phyloP scores from a whole-genome alignment of 2,113 vertebrate genomes.

The Varanus komodoensis region DNA sequence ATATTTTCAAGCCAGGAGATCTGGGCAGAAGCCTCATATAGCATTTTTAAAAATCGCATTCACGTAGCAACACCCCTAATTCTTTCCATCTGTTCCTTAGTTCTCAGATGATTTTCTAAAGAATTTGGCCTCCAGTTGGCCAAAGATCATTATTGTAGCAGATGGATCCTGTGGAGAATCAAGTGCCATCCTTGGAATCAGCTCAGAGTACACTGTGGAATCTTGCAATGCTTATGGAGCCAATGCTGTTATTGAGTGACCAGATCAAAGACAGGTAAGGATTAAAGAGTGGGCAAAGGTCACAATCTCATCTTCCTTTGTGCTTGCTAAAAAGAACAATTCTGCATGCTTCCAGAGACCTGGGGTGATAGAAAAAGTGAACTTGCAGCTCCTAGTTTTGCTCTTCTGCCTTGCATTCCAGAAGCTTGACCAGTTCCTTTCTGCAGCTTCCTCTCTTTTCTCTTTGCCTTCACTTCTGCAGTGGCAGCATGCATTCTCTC shows the following conservation, averaged over 20 bases:
- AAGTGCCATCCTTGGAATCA: conserved; percentile 80
- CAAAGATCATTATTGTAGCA: conserved; percentile 76
- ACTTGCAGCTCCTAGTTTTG: too few relatives aligned
- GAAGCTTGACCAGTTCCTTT: too few relatives aligned
- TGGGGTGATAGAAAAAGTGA: too few relatives aligned
- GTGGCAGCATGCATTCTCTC: too few relatives aligned
- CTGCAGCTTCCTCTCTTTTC: too few relatives aligned
- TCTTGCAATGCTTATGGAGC: conserved; percentile 80
- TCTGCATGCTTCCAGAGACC: too few relatives aligned
- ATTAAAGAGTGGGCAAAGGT: not conserved
- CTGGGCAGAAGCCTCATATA: not conserved
- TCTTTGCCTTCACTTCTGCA: too few relatives aligned
- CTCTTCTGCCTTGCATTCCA: too few relatives aligned
- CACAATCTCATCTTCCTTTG: not conserved
- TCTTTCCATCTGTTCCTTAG: conserved; percentile 39
- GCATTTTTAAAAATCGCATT: not conserved
- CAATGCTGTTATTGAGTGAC: conserved; percentile 78
- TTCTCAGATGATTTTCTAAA: conserved; percentile 78
- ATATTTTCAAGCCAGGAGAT: not conserved
- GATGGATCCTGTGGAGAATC: conserved; percentile 80
- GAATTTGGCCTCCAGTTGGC: conserved; percentile 68
- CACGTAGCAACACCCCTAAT: not conserved
- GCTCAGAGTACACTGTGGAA: conserved; percentile 76
- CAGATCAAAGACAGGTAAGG: conserved; percentile 79
- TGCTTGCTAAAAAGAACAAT: too few relatives aligned